Evolutionary conservation across 2,113 vertebrate species (phyloP), one percentile per base, ranked within the genome.

Genomic region (Mesoclemmys tuberculata): DNA sequence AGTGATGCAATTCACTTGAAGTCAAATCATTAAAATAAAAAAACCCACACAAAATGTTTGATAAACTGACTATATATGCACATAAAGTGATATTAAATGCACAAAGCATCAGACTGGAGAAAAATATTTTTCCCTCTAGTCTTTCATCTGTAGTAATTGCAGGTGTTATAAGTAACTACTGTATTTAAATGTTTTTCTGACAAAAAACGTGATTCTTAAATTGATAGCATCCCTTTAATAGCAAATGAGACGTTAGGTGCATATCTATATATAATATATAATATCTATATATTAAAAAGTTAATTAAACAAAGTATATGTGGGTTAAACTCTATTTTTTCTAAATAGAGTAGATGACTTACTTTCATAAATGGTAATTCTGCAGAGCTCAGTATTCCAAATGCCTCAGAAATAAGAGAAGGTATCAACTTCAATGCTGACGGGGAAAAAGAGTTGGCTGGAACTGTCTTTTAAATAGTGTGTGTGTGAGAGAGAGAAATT

Each of bases 301-400:
- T 80, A 77, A 78, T 31, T 88, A 44, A 21, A 71, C 16, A 71
- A 93, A 88, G n/a, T 38, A 84, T 13, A 6, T 35, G n/a, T 91
- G 41, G 31, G 51, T 95, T 94, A 85, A 78, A 82, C 0, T 75
- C 41, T 75, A 22, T 44, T 22, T 0, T 22, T 68, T 24, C 56
- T 41, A 54, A 80, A 48, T 38, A 52, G 41, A 93, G 68, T 9
- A 74, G 55, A 55, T 44, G 27, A 41, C 38, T 22, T 26, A 13
- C 58, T 51, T 88, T 90, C 0, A 0, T 14, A 61, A 38, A 22
- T 71, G 13, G 16, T 4, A 8, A 35, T 54, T 18, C 16, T 0
- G 2, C 89, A 27, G 49, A 78, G 18, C 68, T 93, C 16, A 55
- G 13, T 88, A 52, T 85, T 91, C 26, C 16, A 74, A 41, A 55